These are phyloP conservation scores for Temnothorax nylanderi DNA, from an alignment of 1,140 invertebrate species.

Conservation along the genomic window DNA sequence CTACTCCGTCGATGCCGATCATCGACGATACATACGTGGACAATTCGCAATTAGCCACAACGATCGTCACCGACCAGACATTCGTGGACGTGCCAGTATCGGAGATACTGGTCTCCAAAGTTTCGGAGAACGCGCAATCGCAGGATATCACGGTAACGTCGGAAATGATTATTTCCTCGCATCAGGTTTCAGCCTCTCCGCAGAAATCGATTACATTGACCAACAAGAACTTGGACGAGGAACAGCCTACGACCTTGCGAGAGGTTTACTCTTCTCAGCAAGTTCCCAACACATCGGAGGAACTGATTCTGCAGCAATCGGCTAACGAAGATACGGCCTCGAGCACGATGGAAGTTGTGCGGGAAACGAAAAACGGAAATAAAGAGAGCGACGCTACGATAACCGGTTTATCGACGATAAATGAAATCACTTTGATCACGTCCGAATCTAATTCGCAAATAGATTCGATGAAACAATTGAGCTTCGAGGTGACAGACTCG, in stretches of 20 bases:
- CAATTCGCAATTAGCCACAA: slow-evolving; percentile 66
- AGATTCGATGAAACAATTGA: slow-evolving; percentile 56
- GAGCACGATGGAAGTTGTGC: not conserved
- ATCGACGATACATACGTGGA: slow-evolving; percentile 82
- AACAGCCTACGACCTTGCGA: slow-evolving; percentile 43
- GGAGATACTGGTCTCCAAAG: slow-evolving; percentile 78
- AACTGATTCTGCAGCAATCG: slow-evolving; percentile 25
- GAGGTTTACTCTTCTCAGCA: slow-evolving; percentile 64
- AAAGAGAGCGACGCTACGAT: slow-evolving; percentile 55
- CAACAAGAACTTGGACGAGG: slow-evolving; percentile 16
- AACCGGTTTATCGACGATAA: too few relatives aligned
- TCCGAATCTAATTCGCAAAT: slow-evolving; percentile 66
- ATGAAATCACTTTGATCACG: slow-evolving; percentile 65
- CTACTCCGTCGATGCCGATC: slow-evolving; percentile 83
- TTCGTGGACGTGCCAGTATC: slow-evolving; percentile 76
- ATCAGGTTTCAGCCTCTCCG: slow-evolving; percentile 51
- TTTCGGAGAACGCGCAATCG: slow-evolving; percentile 52
- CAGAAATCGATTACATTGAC: slow-evolving; percentile 64
- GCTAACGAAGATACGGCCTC: slow-evolving; percentile 42
- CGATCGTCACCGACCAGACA: slow-evolving; percentile 65
- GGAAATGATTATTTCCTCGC: slow-evolving; percentile 62
- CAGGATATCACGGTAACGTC: slow-evolving; percentile 66
- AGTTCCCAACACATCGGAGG: slow-evolving; percentile 55
- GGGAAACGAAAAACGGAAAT: slow-evolving; percentile 1
- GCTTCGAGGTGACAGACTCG: slow-evolving; percentile 64